Conservation (phyloP, 2,888 invertebrate species). For the Orchestes rusci region DNA sequence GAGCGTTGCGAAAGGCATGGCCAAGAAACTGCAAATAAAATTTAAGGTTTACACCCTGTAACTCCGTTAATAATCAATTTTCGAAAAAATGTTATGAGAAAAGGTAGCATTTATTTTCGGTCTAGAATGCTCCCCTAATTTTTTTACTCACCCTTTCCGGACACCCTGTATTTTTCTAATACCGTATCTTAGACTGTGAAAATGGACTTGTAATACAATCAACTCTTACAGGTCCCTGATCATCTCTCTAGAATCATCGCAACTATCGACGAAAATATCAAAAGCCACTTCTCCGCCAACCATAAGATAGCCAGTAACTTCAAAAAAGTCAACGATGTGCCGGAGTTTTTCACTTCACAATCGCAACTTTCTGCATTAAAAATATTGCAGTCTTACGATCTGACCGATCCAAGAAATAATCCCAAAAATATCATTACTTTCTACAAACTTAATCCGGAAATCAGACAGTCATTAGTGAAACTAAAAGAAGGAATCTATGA, state of each 20-base stretch:
- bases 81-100: too few species aligned
- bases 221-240: constrained; percentile 13
- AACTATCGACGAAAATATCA: constrained; percentile 33
- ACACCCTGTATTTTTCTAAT: too few species aligned
- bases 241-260: constrained; percentile 28
- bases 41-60: too few species aligned
- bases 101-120: too few species aligned
- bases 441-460: constrained; percentile 21
- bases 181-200: too few species aligned
- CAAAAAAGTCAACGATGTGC: constrained; percentile 33
- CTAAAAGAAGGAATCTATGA: constrained; percentile 29
- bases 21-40: too few species aligned
- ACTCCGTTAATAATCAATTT: too few species aligned
- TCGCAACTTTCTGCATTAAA: constrained; percentile 31
- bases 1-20: too few species aligned
- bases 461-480: constrained; percentile 27
- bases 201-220: too few species aligned
- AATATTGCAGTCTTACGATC: constrained; percentile 14
- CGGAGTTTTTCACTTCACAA: constrained; percentile 35
- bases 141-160: too few species aligned
- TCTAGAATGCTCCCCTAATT: too few species aligned
- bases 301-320: constrained; percentile 37
- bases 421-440: constrained; percentile 21
- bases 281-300: constrained; percentile 34
- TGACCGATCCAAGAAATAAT: constrained; percentile 28